phyloP scores from a whole-genome alignment of 1,140 invertebrate genomes.

The Homalodisca vitripennis region DNA sequence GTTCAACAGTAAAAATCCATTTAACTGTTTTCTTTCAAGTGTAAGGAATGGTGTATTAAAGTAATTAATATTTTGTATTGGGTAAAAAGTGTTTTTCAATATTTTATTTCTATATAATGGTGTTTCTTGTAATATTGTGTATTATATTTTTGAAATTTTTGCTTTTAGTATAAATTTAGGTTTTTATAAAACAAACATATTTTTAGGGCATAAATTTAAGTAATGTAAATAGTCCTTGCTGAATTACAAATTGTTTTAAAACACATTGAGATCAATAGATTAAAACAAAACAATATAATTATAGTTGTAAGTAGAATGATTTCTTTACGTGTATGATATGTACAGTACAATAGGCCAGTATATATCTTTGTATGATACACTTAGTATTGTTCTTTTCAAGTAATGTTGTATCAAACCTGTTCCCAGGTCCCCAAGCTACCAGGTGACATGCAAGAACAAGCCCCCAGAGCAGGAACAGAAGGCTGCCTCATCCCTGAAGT shows the following conservation, averaged over 20 bases:
- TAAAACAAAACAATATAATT: not conserved
- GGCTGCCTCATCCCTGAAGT: slow-evolving; percentile 36
- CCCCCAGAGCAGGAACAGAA: slow-evolving; percentile 49
- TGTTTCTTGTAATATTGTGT: too few species aligned
- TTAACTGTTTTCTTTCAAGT: too few species aligned
- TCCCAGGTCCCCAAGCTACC: slow-evolving; percentile 50
- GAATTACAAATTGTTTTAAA: not conserved
- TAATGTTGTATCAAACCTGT: slow-evolving; percentile 16
- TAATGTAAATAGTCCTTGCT: not conserved
- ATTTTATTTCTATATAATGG: too few species aligned
- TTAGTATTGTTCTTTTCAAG: not conserved
- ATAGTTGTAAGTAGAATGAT: not conserved
- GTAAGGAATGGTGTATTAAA: too few species aligned
- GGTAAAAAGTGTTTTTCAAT: too few species aligned
- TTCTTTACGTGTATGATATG: not conserved
- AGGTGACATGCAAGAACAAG: slow-evolving; percentile 46
- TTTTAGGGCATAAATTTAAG: too few species aligned
- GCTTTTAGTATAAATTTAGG: too few species aligned
- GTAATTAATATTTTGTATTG: too few species aligned
- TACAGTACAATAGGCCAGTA: not conserved
- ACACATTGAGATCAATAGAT: not conserved
- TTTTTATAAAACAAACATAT: too few species aligned
- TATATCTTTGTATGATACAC: not conserved
- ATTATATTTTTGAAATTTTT: too few species aligned
- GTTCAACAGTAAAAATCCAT: too few species aligned